Evolutionary conservation across 2,888 invertebrate species (phyloP).

Genomic region (Eupithecia subumbrata): DNA sequence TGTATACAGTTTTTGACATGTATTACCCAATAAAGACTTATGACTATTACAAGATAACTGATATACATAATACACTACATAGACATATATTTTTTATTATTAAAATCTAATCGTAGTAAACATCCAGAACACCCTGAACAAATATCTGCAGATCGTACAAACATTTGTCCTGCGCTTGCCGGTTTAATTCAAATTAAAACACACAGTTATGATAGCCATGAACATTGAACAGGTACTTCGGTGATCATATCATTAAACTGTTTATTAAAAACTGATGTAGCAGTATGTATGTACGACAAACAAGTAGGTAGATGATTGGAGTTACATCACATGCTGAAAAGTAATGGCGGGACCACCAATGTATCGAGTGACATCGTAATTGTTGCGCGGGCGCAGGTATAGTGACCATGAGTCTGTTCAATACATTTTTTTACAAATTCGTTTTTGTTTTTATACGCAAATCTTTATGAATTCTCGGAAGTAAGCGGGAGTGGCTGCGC

Average conservation of each 20-base stretch:
- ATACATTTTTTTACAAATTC: neutral
- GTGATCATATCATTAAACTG: neutral
- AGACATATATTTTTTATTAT: too few species aligned
- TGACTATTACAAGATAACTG: too few species aligned
- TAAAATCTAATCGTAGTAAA: too few species aligned
- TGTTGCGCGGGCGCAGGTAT: conserved; percentile 15
- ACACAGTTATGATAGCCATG: neutral
- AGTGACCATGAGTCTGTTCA: conserved; percentile 8
- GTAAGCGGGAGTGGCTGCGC: too few species aligned
- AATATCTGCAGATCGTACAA: too few species aligned
- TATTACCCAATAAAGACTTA: too few species aligned
- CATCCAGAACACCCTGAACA: too few species aligned
- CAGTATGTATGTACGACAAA: neutral
- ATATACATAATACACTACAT: too few species aligned
- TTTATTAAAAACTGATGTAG: neutral
- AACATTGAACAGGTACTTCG: neutral
- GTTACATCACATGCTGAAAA: conserved; percentile 21
- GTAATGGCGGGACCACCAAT: conserved; percentile 22
- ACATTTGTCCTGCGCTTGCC: neutral
- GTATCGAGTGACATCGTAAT: conserved; percentile 29
- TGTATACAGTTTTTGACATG: too few species aligned
- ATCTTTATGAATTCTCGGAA: too few species aligned
- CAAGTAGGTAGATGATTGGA: neutral
- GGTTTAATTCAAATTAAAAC: neutral
- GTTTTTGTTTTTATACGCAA: too few species aligned